A percentile compares a stretch with the other conserved stretches of the same genome.
These are phyloP conservation scores for Siphlonurus alternatus DNA, from an alignment of 2,888 invertebrate genomes.

Conservation along the genomic window DNA sequence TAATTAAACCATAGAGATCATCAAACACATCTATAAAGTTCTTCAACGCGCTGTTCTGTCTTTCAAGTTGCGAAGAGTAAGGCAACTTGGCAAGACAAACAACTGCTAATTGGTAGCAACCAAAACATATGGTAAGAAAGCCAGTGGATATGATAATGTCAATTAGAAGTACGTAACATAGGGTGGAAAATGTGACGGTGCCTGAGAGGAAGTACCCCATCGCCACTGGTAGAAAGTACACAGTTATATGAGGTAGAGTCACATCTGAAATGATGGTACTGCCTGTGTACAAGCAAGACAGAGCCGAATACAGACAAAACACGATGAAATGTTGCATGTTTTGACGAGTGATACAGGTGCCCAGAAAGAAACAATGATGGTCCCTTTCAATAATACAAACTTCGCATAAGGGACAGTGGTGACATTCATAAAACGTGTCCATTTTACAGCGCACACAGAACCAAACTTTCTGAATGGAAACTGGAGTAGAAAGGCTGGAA, in stretches of 20 bases:
- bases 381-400: background rate
- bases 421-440: background rate
- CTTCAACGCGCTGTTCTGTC: background rate
- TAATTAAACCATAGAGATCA: background rate
- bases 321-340: conserved; percentile 2
- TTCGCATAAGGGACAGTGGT: conserved; percentile 5
- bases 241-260: background rate
- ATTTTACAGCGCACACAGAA: background rate
- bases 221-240: background rate
- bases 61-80: background rate
- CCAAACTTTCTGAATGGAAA: background rate
- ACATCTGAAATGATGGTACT: background rate
- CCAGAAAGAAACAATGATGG: conserved; percentile 5
- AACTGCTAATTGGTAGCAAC: background rate
- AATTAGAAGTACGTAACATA: background rate
- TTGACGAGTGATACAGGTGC: background rate
- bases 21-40: background rate
- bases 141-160: background rate
- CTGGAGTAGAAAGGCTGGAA: background rate
- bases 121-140: background rate
- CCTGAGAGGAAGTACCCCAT: background rate
- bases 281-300: background rate
- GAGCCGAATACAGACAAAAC: background rate
- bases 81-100: background rate
- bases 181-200: background rate